Conservation (phyloP, 37 sponge, comb jelly and placozoan genomes). For the Axinella damicornis region DNA sequence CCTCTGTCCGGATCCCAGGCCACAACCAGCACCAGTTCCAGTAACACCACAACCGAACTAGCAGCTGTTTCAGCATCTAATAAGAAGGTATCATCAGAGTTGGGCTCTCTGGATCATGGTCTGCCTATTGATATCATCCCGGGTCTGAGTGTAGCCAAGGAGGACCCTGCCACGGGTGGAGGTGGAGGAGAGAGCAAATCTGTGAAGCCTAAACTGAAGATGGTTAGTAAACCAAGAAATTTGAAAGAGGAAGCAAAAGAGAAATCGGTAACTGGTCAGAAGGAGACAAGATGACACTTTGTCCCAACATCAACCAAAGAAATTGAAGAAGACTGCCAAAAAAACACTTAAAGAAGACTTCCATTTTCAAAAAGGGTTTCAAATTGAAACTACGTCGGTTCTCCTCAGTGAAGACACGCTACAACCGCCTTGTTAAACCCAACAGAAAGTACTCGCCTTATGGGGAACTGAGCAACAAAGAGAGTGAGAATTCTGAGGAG, state of each 20-base stretch:
- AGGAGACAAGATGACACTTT: not conserved
- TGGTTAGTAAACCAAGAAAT: not conserved
- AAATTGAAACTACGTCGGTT: not conserved
- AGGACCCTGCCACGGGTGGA: not conserved
- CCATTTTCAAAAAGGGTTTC: too few species aligned
- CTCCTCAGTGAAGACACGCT: constrained; percentile 40
- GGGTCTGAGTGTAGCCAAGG: constrained; percentile 22
- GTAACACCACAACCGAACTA: not conserved
- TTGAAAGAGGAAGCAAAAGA: not conserved
- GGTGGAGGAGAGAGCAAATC: not conserved
- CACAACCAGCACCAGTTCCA: not conserved
- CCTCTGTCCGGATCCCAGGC: not conserved
- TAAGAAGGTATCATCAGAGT: too few species aligned
- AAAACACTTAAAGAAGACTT: too few species aligned
- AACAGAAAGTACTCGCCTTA: constrained; percentile 34
- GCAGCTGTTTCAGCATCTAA: too few species aligned
- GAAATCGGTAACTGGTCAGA: not conserved
- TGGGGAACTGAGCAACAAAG: not conserved
- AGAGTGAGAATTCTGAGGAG: too few species aligned
- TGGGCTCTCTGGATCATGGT: constrained; percentile 1
- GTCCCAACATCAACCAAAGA: too few species aligned
- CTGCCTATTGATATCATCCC: constrained; percentile 56
- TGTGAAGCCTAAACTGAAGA: not conserved
- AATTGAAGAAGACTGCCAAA: not conserved
- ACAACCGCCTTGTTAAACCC: constrained; percentile 59